Evolutionary conservation across 2,113 vertebrate species (phyloP), one percentile per base, ranked within the genome.

Genomic region (Megaceryle torquata): DNA sequence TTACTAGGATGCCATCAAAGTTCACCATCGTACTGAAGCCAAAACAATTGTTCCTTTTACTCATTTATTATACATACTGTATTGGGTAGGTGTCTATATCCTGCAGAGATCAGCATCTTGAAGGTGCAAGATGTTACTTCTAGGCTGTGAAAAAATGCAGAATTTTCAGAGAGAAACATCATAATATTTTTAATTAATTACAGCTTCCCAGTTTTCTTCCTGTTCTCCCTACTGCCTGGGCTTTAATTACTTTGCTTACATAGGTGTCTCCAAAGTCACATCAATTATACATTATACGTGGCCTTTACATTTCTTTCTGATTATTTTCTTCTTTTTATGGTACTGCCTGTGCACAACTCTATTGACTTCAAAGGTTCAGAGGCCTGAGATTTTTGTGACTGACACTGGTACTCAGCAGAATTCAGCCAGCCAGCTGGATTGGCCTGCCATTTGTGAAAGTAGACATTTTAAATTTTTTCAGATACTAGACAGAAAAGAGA

Each of bases 1-100:
- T 97, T 97, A 98, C 96, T 94, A 95, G 97, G 95, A 97, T 98
- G 96, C 97, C 97, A 98, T 98, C 97, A 97, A 96, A 97, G 97
- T 97, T 98, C 97, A 97, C 97, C 95, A 96, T 91, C 89, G 67
- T 70, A 53, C 91, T 15, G n/a, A 89, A 97, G 82, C 82, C 20
- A 50, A 96, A 97, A 98, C 97, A 98, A 96, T 97, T 79, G 63
- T 92, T 92, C 93, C 94, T 97, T 97, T 95, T 97, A 93, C 95
- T 95, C 80, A 21, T 91, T 88, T 94, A 25, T 82, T 91, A 61
- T 25, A 67, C 41, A 26, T 51, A 86, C 28, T 72, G 63, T 69
- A 63, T 39, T 39, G 26, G 71, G 60, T 93, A 86, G 56, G 24
- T 82, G 77, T 80, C 68, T 77, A 15, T 75, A 81, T 91, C 78